phyloP scores from a whole-genome alignment of 92 coral and sea anemone genomes.

The Epizoanthus illoricatus region DNA sequence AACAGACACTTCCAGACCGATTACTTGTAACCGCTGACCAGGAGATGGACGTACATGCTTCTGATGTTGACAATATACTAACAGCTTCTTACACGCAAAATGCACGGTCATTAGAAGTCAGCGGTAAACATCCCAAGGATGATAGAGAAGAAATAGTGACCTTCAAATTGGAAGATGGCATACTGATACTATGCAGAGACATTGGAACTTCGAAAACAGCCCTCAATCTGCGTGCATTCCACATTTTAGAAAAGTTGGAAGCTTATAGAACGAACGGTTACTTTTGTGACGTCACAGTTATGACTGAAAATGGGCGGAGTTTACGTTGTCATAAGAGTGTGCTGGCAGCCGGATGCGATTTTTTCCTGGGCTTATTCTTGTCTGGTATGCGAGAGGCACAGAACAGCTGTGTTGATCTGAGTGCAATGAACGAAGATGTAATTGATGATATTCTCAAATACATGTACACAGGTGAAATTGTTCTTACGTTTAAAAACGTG shows the following conservation, averaged over 20 bases:
- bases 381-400: conserved; percentile 24
- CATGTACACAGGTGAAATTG: conserved; percentile 12
- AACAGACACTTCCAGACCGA: background rate
- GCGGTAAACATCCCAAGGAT: too few relatives aligned
- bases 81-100: conserved; percentile 2
- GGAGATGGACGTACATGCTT: background rate
- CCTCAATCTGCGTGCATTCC: background rate
- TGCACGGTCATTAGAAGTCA: background rate
- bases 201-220: background rate
- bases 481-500: conserved; percentile 12
- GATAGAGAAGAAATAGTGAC: background rate
- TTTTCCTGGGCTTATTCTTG: conserved; percentile 16
- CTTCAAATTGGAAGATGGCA: background rate
- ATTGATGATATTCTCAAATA: conserved; percentile 1
- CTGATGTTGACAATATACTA: background rate
- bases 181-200: background rate
- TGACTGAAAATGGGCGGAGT: conserved; percentile 5
- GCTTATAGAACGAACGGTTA: background rate
- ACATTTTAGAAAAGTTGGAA: conserved; percentile 8
- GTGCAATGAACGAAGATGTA: background rate
- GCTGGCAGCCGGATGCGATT: conserved; percentile 16
- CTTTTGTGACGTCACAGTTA: conserved; percentile 23
- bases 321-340: conserved; percentile 9
- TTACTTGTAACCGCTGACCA: conserved; percentile 1
- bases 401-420: background rate